Conservation (phyloP, 2,797 vertebrate genomes). For the Galaxias olidus region DNA sequence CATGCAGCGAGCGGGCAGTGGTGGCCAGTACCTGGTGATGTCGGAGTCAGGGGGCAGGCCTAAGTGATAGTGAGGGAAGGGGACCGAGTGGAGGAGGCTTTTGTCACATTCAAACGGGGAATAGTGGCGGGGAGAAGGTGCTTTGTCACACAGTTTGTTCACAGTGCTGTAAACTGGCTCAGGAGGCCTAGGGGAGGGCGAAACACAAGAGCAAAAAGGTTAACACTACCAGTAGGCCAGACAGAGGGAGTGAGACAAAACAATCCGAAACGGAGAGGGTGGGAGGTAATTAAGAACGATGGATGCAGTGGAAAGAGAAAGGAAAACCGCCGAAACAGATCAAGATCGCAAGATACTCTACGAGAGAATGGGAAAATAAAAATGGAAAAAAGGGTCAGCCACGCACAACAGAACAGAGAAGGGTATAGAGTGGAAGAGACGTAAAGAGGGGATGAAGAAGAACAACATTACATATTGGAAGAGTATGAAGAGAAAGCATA, state of each 20-base stretch:
- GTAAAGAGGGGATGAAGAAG: background rate
- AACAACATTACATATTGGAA: background rate
- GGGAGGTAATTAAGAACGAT: background rate
- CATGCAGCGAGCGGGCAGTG: conserved; percentile 23
- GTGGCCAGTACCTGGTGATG: conserved; percentile 89
- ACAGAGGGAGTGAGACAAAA: conserved; percentile 19
- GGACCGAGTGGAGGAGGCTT: conserved; percentile 92
- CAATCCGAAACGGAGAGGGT: conserved; percentile 2
- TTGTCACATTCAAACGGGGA: conserved; percentile 95
- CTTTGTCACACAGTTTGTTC: conserved; percentile 98
- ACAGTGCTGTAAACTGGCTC: conserved; percentile 99
- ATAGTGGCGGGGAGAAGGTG: conserved; percentile 92
- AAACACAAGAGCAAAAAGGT: conserved; percentile 82
- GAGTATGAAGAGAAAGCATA: too few relatives aligned
- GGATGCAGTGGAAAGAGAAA: background rate
- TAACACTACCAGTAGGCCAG: conserved; percentile 39
- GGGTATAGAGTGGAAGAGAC: background rate
- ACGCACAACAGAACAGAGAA: background rate
- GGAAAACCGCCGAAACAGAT: background rate
- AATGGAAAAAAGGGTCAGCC: conserved; percentile 4
- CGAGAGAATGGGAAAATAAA: background rate
- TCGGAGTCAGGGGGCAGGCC: conserved; percentile 94
- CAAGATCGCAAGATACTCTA: background rate
- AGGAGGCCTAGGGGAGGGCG: conserved; percentile 86
- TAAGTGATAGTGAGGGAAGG: conserved; percentile 93